Conservation (phyloP, 1,140 invertebrate genomes). For the Drosophila neocordata region DNA sequence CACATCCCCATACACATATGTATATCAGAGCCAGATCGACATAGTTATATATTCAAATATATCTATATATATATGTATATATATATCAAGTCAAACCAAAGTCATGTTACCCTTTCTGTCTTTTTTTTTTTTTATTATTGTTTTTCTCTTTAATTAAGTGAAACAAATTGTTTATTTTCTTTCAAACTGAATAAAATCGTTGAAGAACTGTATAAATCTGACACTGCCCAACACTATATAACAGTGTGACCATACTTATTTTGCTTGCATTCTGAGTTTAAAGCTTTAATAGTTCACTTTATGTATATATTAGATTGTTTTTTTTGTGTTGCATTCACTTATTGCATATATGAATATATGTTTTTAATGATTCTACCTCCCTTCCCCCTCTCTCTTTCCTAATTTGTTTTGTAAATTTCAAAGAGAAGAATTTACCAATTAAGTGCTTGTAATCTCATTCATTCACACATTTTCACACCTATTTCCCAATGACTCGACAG, state of each 20-base stretch:
- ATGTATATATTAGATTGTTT: no score
- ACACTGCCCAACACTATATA: not conserved
- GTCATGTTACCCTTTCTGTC: not conserved
- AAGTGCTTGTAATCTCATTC: not conserved
- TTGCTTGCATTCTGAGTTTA: no score
- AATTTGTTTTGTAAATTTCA: not conserved
- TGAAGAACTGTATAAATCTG: not conserved
- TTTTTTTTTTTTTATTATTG: not conserved
- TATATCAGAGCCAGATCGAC: constrained; percentile 55
- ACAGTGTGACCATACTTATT: not conserved
- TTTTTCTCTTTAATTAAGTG: not conserved
- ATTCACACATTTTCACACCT: not conserved
- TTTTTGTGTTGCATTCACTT: no score
- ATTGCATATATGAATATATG: no score
- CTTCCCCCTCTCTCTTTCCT: no score
- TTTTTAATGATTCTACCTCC: no score
- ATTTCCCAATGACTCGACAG: not conserved
- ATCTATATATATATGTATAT: no score
- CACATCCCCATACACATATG: constrained; percentile 41
- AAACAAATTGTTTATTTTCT: not conserved
- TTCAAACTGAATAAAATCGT: not conserved
- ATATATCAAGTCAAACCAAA: constrained; percentile 11
- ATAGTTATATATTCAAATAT: constrained; percentile 16
- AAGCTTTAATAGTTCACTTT: no score
- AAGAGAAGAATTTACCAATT: not conserved